phyloP scores from a whole-genome alignment of 2,888 invertebrate genomes.

The Cosmopolites sordidus region DNA sequence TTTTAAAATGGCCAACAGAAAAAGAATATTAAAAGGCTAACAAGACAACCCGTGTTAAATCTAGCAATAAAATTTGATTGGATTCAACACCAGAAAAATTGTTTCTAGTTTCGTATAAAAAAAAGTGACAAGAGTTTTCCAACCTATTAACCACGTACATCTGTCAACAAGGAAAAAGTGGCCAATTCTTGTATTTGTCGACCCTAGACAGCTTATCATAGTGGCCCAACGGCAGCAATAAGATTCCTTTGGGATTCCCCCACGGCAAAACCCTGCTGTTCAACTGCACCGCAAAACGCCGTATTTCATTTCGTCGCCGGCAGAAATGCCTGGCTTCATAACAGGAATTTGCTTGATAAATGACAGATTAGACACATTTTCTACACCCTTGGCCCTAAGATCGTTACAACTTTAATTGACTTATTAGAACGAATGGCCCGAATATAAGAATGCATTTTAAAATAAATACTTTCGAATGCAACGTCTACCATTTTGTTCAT shows the following conservation, averaged over 20 bases:
- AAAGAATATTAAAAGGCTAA: not conserved
- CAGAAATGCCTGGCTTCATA: constrained; percentile 35
- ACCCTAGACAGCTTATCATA: constrained; percentile 38
- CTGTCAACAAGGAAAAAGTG: constrained; percentile 47
- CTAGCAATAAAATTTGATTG: constrained; percentile 39
- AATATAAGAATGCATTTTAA: too few relatives aligned
- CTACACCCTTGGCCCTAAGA: constrained; percentile 17
- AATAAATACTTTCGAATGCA: too few relatives aligned
- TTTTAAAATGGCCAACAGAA: too few relatives aligned
- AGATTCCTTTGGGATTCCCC: constrained; percentile 1
- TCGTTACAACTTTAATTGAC: constrained; percentile 17
- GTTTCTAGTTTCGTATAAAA: constrained; percentile 31
- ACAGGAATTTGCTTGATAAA: constrained; percentile 38
- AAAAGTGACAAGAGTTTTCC: constrained; percentile 47
- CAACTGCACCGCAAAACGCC: constrained; percentile 34
- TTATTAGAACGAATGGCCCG: not conserved
- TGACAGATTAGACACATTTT: constrained; percentile 31
- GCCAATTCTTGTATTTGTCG: constrained; percentile 46
- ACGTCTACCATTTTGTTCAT: too few relatives aligned
- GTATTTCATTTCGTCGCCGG: constrained; percentile 41
- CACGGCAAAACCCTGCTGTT: constrained; percentile 28
- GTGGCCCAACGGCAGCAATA: constrained; percentile 13
- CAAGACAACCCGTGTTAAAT: constrained; percentile 25
- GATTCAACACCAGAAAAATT: constrained; percentile 36
- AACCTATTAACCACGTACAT: constrained; percentile 49